Conservation (phyloP, 1,140 invertebrate species). For the Drosophila pectinifera region DNA sequence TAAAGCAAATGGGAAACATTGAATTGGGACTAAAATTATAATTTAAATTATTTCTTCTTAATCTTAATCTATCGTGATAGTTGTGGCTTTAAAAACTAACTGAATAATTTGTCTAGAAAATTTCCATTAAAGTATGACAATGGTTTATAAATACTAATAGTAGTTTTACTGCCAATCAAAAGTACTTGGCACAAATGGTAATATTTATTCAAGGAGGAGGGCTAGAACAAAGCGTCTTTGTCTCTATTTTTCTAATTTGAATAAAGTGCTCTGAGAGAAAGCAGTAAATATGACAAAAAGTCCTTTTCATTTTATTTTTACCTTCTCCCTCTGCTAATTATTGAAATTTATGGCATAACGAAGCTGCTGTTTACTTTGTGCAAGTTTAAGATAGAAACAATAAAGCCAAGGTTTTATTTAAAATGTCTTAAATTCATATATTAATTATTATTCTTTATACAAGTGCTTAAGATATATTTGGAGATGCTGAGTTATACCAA, state of each 20-base stretch:
- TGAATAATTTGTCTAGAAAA: background rate
- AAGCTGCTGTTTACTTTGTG: too few relatives aligned
- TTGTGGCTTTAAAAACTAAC: too few relatives aligned
- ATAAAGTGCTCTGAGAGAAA: constrained; percentile 6
- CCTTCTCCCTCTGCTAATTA: background rate
- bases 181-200: constrained; percentile 4
- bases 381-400: background rate
- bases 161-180: background rate
- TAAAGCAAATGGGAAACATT: background rate
- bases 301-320: background rate
- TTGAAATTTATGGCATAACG: background rate
- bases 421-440: too few relatives aligned
- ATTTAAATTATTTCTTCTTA: background rate
- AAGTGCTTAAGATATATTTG: too few relatives aligned
- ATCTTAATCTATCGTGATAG: background rate
- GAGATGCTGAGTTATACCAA: too few relatives aligned
- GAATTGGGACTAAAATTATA: background rate
- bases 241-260: constrained; percentile 6
- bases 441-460: too few relatives aligned
- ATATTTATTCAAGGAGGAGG: background rate
- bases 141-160: background rate
- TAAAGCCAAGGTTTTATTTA: too few relatives aligned
- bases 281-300: constrained; percentile 10
- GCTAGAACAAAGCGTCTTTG: constrained; percentile 1
- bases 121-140: background rate